Evolutionary conservation across 2,888 invertebrate genomes (phyloP), one percentile per base, ranked within the genome.

Genomic region (Octonoba sinensis): DNA sequence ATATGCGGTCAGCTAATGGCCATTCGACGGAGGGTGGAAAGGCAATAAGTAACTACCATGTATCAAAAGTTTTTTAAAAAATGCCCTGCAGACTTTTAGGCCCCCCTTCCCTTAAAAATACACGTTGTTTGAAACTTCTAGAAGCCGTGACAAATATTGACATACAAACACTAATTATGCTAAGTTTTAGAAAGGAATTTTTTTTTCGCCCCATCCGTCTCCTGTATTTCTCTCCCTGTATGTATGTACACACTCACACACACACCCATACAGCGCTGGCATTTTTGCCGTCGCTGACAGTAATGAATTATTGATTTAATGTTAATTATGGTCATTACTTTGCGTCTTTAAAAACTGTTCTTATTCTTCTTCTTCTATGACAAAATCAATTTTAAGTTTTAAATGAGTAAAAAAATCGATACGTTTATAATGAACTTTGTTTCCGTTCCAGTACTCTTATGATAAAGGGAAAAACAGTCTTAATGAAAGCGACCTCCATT

Each of bases 221-320:
- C 46, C 66, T 64, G 44, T 62, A 46, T 56, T 57, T 56, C 54
- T 69, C 56, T 73, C 59, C 74, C 60, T 69, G 64, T 62, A 60
- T 67, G 72, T 62, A 67, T 67, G 66, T 79, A 81, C 44, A 81
- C 73, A 69, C 47, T 47, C 44, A 49, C 49, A 49, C 15, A 46
- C 20, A 46, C 46, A 46, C 64, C 65, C 72, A 81, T 57, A 49
- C 27, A 67, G 66, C 72, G 69, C 66, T 66, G 64, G 79, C 73
- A 81, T 81, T 81, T 81, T 73, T 74, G 67, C 78, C 51, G 66
- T 51, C 72, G 75, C 81, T 75, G 81, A 82, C 81, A 82, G 81
- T 82, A 82, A 82, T 82, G 81, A 82, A 82, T 82, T 82, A 82
- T 82, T 82, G 81, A 82, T 82, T 82, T 82, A 82, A 82, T 82